Evolutionary conservation across 2,797 vertebrate genomes (phyloP), one percentile per base, ranked within the genome.

Genomic region (Enteromius trimaculatus): DNA sequence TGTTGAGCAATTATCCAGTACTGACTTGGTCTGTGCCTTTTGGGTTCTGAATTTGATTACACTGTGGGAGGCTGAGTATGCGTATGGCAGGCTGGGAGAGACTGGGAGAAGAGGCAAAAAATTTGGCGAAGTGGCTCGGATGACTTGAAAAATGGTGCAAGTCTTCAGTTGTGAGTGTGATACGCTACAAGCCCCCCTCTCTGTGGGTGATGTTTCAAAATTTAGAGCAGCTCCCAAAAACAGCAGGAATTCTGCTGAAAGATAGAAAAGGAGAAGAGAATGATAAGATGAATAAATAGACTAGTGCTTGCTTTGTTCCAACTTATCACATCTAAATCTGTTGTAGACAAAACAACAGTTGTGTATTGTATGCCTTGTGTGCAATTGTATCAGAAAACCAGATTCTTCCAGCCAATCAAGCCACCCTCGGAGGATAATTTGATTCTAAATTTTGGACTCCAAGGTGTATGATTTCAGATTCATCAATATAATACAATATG

Each of bases 81-180:
- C 37, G 71, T 77, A 62, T 76, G 83, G 71, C 62, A 58, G 26
- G 42, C 49, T 75, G 8, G 78, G 62, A 62, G 39, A 80, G 58
- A 29, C 6, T 23, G n/a, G 39, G 29, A 74, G 29, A 62, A 17
- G 68, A 84, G 76, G 65, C 21, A 74, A 65, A 74, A 65, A 62
- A 37, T 70, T 19, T 14, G 65, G 31, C 4, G 2, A 85, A 71
- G 53, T 34, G 44, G 31, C 13, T 71, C n/a, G 26, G 58, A 66
- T 72, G 62, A 83, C 65, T 60, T 83, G 82, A 83, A 71, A 71
- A 83, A 83, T 78, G 75, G 51, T 82, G 64, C 62, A 77, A 82
- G 51, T 42, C 82, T 78, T 60, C 65, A 51, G 66, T 39, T 78
- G 29, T 70, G 66, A 17, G 65, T 70, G 42, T 51, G 74, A 77